Evolutionary conservation across 2,113 vertebrate genomes (phyloP).

Genomic region (Anas platyrhynchos): DNA sequence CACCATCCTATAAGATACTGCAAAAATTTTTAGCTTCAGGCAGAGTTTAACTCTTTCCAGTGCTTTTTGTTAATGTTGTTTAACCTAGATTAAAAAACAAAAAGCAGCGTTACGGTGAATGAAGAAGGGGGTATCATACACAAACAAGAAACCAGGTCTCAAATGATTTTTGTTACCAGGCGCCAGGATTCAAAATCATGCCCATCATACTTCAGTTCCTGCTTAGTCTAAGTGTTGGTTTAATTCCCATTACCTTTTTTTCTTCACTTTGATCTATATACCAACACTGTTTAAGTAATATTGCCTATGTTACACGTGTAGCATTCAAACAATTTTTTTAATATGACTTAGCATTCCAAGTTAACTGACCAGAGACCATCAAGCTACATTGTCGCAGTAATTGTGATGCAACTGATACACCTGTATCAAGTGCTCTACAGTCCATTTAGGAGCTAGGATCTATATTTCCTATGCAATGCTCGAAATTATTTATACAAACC

Average conservation of each 20-base stretch:
- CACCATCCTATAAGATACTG: not conserved
- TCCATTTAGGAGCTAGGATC: not conserved
- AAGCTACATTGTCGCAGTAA: not conserved
- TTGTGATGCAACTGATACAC: not conserved
- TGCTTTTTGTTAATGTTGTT: not conserved
- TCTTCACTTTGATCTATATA: not conserved
- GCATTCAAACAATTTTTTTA: not conserved
- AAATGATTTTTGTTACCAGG: not conserved
- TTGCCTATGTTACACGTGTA: not conserved
- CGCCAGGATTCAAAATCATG: not conserved
- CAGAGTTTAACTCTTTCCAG: slow-evolving; percentile 25
- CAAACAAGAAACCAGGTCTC: not conserved
- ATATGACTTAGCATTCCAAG: not conserved
- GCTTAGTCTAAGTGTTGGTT: not conserved
- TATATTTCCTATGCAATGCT: not conserved
- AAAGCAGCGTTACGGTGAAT: fast-evolving
- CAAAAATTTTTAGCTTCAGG: not conserved
- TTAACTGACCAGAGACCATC: not conserved
- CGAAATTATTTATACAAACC: not conserved
- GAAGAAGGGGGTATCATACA: fast-evolving
- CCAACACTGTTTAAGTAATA: not conserved
- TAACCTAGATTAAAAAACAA: not conserved
- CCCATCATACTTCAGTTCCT: not conserved
- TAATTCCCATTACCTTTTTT: not conserved
- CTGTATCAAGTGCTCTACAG: not conserved